Evolutionary conservation across 2,888 invertebrate species (phyloP), one percentile per base, ranked within the genome.

Genomic region (Caenorhabditis japonica): DNA sequence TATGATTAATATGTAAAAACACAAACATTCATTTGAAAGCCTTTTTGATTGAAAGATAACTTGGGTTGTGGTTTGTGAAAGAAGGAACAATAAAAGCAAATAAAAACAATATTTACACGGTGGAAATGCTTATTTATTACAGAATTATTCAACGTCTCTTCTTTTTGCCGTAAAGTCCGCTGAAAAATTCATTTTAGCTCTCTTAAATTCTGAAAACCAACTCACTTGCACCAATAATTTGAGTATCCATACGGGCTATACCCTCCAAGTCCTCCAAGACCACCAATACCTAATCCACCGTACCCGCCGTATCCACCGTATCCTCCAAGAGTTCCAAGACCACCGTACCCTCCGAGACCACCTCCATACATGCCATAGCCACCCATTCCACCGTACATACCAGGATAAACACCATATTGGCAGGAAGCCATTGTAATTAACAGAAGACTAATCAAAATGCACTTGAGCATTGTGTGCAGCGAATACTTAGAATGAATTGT

Each of bases 181-280:
- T 66, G 66, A 27, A 66, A 66, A 17, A 41, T 17, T 21, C 19
- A 15, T 46, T 25, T 13, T 10, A 25, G 13, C 13, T 17, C 2
- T 12, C 15, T 15, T 12, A 43, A 43, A 2, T 10, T 5, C 15
- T 5, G 43, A 30, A 21, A 3, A n/a, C 17, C 25, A 34, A 58
- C 68, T 59, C 30, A 68, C 68, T 59, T 66, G 55, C 60, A 56
- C 69, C 69, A 70, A 36, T 70, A 70, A 25, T 70, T 61, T 13
- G 38, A 21, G 30, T 58, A 58, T 23, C 58, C 47, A 23, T 70
- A 70, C 21, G 69, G 69, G 61, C 56, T 70, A 41, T 70, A 70
- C 69, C 60, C 61, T 15, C 61, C 69, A 10, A 52, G 5, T 3
- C 36, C 41, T 4, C 68, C 58, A 1, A 60, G 33, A 41, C 60